These are phyloP conservation scores for Strix aluco DNA, from an alignment of 2,113 vertebrate genomes.

Conservation along the genomic window DNA sequence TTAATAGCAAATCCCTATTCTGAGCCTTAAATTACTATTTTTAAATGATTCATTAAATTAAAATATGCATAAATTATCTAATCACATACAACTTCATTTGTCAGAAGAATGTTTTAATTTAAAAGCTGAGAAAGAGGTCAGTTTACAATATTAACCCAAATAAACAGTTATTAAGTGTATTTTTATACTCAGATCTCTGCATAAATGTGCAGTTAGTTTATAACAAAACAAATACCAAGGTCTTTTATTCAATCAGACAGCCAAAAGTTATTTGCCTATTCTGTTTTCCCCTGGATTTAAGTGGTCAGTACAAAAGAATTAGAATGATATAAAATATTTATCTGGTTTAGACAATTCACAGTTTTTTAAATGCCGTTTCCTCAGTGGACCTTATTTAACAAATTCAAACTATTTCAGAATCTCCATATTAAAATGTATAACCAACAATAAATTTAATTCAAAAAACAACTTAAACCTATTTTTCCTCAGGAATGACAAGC, in stretches of 20 bases:
- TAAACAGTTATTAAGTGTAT: neutral
- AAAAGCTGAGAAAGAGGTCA: neutral
- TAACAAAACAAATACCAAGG: neutral
- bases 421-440: neutral
- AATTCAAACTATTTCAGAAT: neutral
- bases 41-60: neutral
- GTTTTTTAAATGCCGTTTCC: neutral
- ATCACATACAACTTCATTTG: neutral
- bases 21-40: neutral
- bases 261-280: neutral
- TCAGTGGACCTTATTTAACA: neutral
- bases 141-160: neutral
- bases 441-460: neutral
- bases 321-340: neutral
- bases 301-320: neutral
- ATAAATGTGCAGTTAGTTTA: neutral
- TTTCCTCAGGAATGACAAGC: neutral
- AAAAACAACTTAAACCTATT: neutral
- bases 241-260: neutral
- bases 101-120: neutral
- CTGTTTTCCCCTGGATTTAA: neutral
- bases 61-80: neutral
- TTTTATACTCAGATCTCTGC: neutral
- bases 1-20: neutral
- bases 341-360: neutral